Evolutionary conservation across 2,888 invertebrate species (phyloP), one percentile per base, ranked within the genome.

Genomic region (Cataglyphis rosenhaueri): DNA sequence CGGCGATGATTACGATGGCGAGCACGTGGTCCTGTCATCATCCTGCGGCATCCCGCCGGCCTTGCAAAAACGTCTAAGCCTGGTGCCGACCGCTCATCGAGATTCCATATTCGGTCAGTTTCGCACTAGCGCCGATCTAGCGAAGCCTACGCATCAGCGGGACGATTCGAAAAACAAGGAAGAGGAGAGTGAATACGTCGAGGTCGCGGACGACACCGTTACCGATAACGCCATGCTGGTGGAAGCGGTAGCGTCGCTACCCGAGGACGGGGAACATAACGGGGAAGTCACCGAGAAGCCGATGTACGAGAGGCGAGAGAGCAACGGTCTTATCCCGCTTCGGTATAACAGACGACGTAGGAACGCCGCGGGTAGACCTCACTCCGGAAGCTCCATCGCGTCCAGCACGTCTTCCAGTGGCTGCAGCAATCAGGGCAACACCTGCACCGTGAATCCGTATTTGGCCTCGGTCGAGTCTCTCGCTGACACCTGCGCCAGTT

Each of bases 391-490:
- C 93, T 98, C 98, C 84, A 97, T 97, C 91, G 96, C 97, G 15
- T 97, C 97, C 97, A 94, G 94, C 88, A 94, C 94, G 35, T 94
- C 94, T 9, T 94, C 94, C 71, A 93, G 94, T 85, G 91, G 95
- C 87, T 94, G 95, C 88, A 95, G 95, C 83, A 95, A 94, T 92
- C 94, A 96, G 91, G 96, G 96, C 75, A 96, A 96, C 61, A 96
- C 96, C 88, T 96, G 96, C 91, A 96, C 97, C 88, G 96, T 96
- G 89, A 97, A 97, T 59, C 97, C 97, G 21, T 98, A 98, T 94
- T 95, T 98, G 93, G 98, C 98, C 76, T 98, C 98, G 52, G 97
- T 98, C 74, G 98, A 98, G 94, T 98, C 98, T 90, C 95, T 98
- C 90, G 98, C 97, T 84, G 97, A 97, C 91, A 96, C 97, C 89